Evolutionary conservation across 2,113 vertebrate species (phyloP).

Genomic region (Limanda limanda): DNA sequence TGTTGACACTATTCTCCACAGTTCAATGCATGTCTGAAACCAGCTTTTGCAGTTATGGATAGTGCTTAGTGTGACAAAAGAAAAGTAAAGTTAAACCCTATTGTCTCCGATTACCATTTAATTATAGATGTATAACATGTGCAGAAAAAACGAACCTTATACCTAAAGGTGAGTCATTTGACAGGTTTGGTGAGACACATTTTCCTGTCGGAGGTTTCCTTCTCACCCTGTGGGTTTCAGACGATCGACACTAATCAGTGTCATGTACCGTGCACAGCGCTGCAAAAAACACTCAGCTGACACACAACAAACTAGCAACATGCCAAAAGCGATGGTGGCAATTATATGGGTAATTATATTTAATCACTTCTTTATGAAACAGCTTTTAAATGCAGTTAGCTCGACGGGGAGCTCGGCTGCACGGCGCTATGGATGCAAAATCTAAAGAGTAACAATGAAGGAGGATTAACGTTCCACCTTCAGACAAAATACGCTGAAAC

Average conservation of each 20-base stretch:
- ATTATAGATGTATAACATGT: no score
- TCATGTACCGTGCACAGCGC: constrained; percentile 17
- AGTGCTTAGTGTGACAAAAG: no score
- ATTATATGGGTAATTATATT: constrained; percentile 5
- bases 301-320: background rate
- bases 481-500: background rate
- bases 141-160: background rate
- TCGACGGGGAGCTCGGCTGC: background rate
- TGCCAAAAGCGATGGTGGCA: constrained; percentile 1
- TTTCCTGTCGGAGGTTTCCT: constrained; percentile 7
- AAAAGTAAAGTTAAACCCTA: no score
- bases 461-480: background rate
- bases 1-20: no score
- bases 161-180: constrained; percentile 6
- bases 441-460: background rate
- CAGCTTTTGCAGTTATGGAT: no score
- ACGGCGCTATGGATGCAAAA: background rate
- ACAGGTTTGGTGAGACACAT: constrained; percentile 10
- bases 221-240: constrained; percentile 34
- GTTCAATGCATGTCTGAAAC: no score
- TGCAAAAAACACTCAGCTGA: constrained; percentile 23
- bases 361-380: constrained; percentile 1
- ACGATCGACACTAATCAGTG: constrained; percentile 43
- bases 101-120: no score
- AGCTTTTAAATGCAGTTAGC: constrained; percentile 1